Conservation (phyloP, 2,797 vertebrate species). For the Oophaga sylvatica region DNA sequence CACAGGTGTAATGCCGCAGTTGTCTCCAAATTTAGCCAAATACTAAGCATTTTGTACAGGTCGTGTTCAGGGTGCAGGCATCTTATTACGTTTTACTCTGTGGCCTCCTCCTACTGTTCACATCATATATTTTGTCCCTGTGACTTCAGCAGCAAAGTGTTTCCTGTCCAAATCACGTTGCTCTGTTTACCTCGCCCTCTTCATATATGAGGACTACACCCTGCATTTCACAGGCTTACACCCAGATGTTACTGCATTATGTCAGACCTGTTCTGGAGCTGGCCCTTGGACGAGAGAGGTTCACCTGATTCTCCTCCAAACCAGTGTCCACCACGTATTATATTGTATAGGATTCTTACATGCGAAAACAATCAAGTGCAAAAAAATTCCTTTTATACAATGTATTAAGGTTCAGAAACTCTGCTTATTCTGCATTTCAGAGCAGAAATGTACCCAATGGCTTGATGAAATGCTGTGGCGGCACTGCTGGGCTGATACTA, state of each 20-base stretch:
- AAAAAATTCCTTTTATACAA: background rate
- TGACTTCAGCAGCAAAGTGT: background rate
- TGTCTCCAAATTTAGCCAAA: background rate
- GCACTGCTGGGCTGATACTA: no score
- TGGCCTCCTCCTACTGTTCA: background rate
- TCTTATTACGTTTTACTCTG: background rate
- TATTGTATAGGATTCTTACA: background rate
- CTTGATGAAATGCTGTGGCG: no score
- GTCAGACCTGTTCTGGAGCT: no score
- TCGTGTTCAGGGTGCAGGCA: background rate
- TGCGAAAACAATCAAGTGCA: background rate
- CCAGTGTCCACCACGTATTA: no score
- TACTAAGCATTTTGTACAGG: background rate
- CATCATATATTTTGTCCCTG: background rate
- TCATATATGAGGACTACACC: conserved; percentile 10
- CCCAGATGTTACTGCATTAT: background rate
- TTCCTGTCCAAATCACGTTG: background rate
- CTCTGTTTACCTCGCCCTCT: background rate
- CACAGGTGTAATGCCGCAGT: background rate
- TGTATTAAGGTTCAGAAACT: no score
- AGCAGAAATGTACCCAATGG: no score
- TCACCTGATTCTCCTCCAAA: no score
- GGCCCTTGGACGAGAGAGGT: background rate
- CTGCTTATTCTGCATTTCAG: no score
- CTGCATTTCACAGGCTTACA: conserved; percentile 15